Percentiles rank a stretch among this genome's conserved stretches.
Conservation (phyloP, 2,113 vertebrate genomes). For the Gambusia affinis region DNA sequence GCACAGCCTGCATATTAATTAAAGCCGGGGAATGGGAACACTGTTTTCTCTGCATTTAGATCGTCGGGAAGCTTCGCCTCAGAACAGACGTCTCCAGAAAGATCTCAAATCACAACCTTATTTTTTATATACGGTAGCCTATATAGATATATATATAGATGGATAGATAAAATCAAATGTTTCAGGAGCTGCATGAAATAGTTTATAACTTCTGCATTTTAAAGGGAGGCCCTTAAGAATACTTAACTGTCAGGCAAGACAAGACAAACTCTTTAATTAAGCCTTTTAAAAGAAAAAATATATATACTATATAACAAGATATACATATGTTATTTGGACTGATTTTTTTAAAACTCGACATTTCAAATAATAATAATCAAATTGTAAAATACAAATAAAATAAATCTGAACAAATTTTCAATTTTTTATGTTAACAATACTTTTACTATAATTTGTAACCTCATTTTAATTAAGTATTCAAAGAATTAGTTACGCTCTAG, state of each 20-base stretch:
- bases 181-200: not conserved
- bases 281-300: not conserved
- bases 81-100: not conserved
- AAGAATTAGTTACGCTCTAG: too few species aligned
- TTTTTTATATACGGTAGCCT: not conserved
- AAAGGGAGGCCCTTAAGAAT: not conserved
- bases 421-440: too few species aligned
- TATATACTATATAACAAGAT: too few species aligned
- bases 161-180: not conserved
- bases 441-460: too few species aligned
- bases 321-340: too few species aligned
- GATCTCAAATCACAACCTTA: not conserved
- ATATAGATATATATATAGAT: too few species aligned
- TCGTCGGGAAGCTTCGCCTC: conserved; percentile 12
- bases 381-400: too few species aligned
- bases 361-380: too few species aligned
- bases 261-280: not conserved
- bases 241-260: not conserved
- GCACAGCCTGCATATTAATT: conserved; percentile 53
- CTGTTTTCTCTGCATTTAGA: conserved; percentile 26
- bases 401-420: too few species aligned
- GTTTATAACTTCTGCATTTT: not conserved
- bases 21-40: conserved; percentile 12
- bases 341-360: too few species aligned
- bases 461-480: too few species aligned